A percentile compares a stretch with the other conserved stretches of the same genome.
phyloP scores from a whole-genome alignment of 2,888 invertebrate genomes.

The Theretra japonica region DNA sequence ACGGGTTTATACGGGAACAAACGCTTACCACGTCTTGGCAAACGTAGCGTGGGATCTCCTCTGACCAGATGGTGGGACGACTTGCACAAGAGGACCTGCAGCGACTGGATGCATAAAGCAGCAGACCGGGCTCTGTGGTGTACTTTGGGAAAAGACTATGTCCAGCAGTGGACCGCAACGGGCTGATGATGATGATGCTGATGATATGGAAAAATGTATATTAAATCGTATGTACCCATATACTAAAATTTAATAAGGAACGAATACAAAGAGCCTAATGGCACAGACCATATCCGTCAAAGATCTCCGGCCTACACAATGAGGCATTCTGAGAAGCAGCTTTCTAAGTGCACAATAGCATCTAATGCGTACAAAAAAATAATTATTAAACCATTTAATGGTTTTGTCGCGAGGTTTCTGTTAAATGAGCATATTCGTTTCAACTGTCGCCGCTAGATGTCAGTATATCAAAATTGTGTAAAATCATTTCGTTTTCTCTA shows the following conservation, averaged over 20 bases:
- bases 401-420: constrained; percentile 1
- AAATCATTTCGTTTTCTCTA: neutral
- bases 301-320: constrained; percentile 38
- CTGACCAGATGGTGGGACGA: too few species aligned
- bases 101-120: too few species aligned
- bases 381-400: constrained; percentile 15
- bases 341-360: constrained; percentile 47
- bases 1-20: too few species aligned
- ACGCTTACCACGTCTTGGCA: too few species aligned
- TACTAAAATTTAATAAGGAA: neutral
- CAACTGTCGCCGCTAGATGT: neutral
- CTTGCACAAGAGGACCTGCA: too few species aligned
- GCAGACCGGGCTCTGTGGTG: too few species aligned
- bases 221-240: neutral
- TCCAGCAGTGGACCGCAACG: too few species aligned
- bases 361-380: constrained; percentile 20
- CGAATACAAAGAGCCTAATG: constrained; percentile 22
- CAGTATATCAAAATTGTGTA: neutral
- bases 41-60: too few species aligned
- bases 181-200: too few species aligned
- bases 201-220: too few species aligned
- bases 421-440: neutral
- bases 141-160: too few species aligned
- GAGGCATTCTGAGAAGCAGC: constrained; percentile 37
- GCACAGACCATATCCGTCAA: constrained; percentile 33